A percentile compares a stretch with the other conserved stretches of the same genome.
Conservation (phyloP, 2,113 vertebrate species). For the Rhodinocichla rosea region DNA sequence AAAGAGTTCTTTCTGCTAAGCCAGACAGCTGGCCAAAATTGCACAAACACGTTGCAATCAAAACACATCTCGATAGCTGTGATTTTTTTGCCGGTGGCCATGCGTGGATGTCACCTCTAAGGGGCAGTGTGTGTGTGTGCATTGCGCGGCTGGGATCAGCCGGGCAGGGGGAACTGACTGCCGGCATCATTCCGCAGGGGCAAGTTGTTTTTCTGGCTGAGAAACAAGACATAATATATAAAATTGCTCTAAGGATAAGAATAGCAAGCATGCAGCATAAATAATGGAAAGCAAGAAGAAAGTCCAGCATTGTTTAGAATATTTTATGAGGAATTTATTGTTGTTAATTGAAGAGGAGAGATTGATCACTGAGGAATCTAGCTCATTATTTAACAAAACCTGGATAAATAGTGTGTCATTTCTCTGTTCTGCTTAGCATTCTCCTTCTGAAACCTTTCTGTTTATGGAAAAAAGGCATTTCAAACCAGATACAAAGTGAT, state of each 20-base stretch:
- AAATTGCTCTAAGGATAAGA: constrained; percentile 66
- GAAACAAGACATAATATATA: constrained; percentile 35
- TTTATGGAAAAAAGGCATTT: not conserved
- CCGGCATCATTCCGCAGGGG: not conserved
- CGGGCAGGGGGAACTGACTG: not conserved
- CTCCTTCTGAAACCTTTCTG: not conserved
- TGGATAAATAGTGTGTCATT: constrained; percentile 47
- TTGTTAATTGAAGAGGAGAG: constrained; percentile 57
- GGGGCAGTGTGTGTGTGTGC: constrained; percentile 69
- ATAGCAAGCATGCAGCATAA: constrained; percentile 33
- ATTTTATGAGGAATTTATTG: constrained; percentile 63
- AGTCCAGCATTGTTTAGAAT: constrained; percentile 55
- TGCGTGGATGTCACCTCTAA: constrained; percentile 58
- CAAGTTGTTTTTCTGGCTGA: constrained; percentile 28
- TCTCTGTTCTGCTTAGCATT: constrained; percentile 32
- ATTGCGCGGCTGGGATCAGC: not conserved
- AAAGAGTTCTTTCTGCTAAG: not conserved
- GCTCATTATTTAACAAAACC: constrained; percentile 60
- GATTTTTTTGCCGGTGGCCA: not conserved
- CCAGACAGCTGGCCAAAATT: not conserved
- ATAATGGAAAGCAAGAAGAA: constrained; percentile 53
- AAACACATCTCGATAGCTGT: not conserved
- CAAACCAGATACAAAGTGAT: not conserved
- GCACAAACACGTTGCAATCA: not conserved
- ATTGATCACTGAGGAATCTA: constrained; percentile 52